Evolutionary conservation across 2,797 vertebrate species (phyloP).

Genomic region (Borostomias antarcticus): DNA sequence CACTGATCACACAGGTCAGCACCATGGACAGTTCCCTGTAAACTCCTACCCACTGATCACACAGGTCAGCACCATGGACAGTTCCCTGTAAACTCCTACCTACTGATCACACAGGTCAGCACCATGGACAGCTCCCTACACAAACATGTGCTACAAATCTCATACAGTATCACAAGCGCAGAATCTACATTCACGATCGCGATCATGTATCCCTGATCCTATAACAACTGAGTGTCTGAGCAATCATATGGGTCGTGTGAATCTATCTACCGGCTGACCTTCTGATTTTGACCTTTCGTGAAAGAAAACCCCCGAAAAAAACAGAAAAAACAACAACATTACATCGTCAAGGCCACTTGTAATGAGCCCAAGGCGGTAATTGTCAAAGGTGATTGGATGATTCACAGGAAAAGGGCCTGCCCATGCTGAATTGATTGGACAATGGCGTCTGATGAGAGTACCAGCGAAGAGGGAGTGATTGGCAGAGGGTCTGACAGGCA

Average conservation of each 20-base stretch:
- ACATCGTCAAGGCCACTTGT: too few species aligned
- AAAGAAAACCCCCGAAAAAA: too few species aligned
- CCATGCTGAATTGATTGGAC: not conserved
- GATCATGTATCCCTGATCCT: not conserved
- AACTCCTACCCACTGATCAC: too few species aligned
- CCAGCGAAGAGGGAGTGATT: not conserved
- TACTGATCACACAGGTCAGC: constrained; percentile 31
- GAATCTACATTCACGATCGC: not conserved
- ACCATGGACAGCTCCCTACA: constrained; percentile 43
- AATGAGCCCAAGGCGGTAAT: not conserved
- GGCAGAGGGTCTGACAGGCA: not conserved
- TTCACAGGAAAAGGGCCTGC: not conserved
- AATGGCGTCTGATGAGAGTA: constrained; percentile 8
- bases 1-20: too few species aligned
- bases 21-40: too few species aligned
- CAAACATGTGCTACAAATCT: not conserved
- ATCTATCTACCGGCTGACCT: not conserved
- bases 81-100: too few species aligned
- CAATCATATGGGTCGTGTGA: not conserved
- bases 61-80: too few species aligned
- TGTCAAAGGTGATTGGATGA: constrained; percentile 12
- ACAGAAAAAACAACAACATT: too few species aligned
- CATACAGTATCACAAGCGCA: not conserved
- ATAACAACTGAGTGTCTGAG: not conserved
- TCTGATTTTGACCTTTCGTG: not conserved